Evolutionary conservation across 2,797 vertebrate species (phyloP), one percentile per base, ranked within the genome.

Genomic region (Stomatorhinus walkeri): DNA sequence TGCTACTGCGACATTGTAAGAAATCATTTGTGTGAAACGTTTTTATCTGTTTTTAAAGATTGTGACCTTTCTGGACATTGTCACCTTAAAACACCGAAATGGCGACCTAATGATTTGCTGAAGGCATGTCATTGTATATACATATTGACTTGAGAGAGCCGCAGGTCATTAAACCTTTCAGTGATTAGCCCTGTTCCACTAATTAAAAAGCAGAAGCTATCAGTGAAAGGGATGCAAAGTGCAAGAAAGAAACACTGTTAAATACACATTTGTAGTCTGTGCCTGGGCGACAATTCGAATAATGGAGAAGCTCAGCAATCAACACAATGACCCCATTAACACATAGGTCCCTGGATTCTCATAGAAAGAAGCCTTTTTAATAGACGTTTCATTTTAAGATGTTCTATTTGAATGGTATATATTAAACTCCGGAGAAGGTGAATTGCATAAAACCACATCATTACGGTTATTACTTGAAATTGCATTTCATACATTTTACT

Each of bases 41-140:
- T 64, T 64, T 64, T 64, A 24, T 22, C 59, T 64, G 59, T 64
- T 24, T 64, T 64, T 64, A 64, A 22, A 1, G 61, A 32, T 12
- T 14, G 61, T 68, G 61, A 68, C 61, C 61, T 68, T 68, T 68
- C 61, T 32, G 24, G 24, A 68, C 61, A 32, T 68, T 12, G 24
- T 28, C 9, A 28, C 24, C 4, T 3, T 68, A 24, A 28, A 61
- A 24, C 22, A 9, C 59, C 22, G 8, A 68, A 81, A n/a, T 2
- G 36, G 14, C 16, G 40, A 36, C 4, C 32, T 81, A 81, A 81
- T 81, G 76, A 81, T 81, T 81, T 81, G 19, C 40, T 8, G 76
- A 81, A 81, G 76, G 76, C 14, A 81, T 81, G 43, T 46, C 76
- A 81, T 46, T 81, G 76, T 81, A n/a, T 81, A 46, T 81, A n/a